Evolutionary conservation across 2,113 vertebrate genomes (phyloP).

Genomic region (Poicephalus gulielmi): DNA sequence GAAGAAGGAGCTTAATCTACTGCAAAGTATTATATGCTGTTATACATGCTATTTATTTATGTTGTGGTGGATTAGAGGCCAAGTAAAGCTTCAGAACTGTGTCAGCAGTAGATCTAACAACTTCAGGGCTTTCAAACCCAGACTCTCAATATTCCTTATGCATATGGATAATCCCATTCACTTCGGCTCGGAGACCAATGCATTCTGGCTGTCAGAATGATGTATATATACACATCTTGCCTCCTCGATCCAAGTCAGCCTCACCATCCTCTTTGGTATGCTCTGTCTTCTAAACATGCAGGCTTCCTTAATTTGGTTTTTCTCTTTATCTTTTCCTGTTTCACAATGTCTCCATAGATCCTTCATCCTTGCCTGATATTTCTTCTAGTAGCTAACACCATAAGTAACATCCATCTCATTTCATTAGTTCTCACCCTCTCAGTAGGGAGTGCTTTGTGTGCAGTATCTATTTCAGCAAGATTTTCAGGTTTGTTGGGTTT

Average conservation of each 20-base stretch:
- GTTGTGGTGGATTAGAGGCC: background rate
- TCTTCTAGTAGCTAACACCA: background rate
- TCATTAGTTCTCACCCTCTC: background rate
- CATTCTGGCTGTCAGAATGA: background rate
- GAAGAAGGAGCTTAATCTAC: background rate
- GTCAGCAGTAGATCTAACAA: background rate
- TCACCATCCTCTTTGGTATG: background rate
- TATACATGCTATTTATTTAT: background rate
- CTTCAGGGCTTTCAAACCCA: background rate
- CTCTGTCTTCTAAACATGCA: background rate
- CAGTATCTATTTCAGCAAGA: conserved; percentile 12
- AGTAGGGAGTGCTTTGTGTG: background rate
- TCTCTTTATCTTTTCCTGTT: background rate
- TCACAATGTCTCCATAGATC: background rate
- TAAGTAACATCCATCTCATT: background rate
- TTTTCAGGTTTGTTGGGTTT: background rate
- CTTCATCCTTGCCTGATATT: background rate
- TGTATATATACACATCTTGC: fast-evolving
- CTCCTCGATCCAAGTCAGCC: background rate
- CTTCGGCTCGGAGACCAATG: background rate
- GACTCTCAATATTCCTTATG: background rate
- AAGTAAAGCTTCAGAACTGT: background rate
- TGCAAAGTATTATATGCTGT: background rate
- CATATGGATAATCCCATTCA: background rate
- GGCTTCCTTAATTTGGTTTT: background rate